Base-by-base conservation (phyloP, 2,888 invertebrate species). In the Allolobophora icterica region DNA sequence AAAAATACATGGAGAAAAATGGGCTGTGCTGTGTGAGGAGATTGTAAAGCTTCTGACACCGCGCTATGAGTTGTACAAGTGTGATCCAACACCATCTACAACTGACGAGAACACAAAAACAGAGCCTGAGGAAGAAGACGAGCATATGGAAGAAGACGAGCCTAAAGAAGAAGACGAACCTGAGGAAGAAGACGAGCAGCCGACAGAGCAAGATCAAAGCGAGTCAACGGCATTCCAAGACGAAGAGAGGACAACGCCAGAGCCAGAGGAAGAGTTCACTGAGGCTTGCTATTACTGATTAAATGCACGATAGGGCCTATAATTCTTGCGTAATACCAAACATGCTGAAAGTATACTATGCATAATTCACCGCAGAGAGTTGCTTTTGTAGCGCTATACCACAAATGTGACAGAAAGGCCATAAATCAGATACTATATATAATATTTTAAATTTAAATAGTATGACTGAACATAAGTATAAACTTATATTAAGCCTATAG, bases 11-110 rank as follows among this genome's bases (percentile, higher is more conserved):
- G 71, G 71, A 71, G n/a, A 8, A 13, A 71, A 71, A 8, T 71
- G 71, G 71, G 71, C n/a, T 11, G 71, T 71, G 71, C 71, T 71
- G n/a, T n/a, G 71, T 71, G 71, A 71, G 71, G 71, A 71, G 71
- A 71, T 71, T 71, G n/a, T n/a, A 71, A 71, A 71, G 71, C 71
- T 71, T n/a, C 3, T 71, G n/a, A 71, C 71, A 71, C n/a, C 8
- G n/a, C 71, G 71, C n/a, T 71, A 71, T 71, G 71, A 71, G n/a
- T 2, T n/a, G 71, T 71, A 71, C 71, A 71, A 71, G 71, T 30
- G 3, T n/a, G 71, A 71, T n/a, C 11, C 71, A n/a, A 17, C 71
- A 71, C 30, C 71, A 71, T 30, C 30, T n/a, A 71, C 71, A 71
- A 71, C 71, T 30, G 71, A 8, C n/a, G 71, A 30, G 13, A n/a